Evolutionary conservation across 2,113 vertebrate species (phyloP), one percentile per base, ranked within the genome.

Genomic region (Ovis canadensis): DNA sequence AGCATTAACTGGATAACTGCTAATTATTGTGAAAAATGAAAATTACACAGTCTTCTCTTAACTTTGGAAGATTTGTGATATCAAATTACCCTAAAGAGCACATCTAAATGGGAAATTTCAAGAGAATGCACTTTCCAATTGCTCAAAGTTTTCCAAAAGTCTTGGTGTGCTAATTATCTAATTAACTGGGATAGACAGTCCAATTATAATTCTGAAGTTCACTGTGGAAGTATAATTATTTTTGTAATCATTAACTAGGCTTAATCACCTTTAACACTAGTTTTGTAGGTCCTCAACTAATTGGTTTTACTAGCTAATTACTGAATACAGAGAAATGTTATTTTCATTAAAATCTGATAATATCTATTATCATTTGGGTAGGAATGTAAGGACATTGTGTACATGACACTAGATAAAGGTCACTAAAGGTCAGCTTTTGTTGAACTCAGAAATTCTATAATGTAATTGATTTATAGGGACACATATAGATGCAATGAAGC

Each of bases 231-330:
- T 90, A 94, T 97, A 98, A 98, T 98, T 98, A 95, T 97, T 96
- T 97, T 98, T 97, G 92, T 96, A 94, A 92, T 98, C 33, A 89
- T 96, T 93, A 98, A 96, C 71, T 97, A 97, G 54, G 62, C 43
- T 99, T 98, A 98, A 97, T 98, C 87, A 98, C 96, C 88, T 99
- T 98, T 99, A 98, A 98, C 96, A 59, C 40, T 88, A 97, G 74
- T 88, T 98, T 98, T 98, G 31, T 91, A 97, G 52, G 91, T 98
- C 85, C 52, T 98, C 93, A 97, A 97, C 50, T 96, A 98, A 98
- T 98, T 98, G 96, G 71, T 97, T 99, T 98, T 98, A 96, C 96
- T 96, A 98, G 36, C 19, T 98, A 98, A 98, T 99, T 98, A 98
- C 89, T 93, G 29, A 98, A 95, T 98, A 98, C 19, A 59, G 45